Base-by-base conservation (phyloP, 2,797 vertebrate species). In the Jordanella pulchra region DNA sequence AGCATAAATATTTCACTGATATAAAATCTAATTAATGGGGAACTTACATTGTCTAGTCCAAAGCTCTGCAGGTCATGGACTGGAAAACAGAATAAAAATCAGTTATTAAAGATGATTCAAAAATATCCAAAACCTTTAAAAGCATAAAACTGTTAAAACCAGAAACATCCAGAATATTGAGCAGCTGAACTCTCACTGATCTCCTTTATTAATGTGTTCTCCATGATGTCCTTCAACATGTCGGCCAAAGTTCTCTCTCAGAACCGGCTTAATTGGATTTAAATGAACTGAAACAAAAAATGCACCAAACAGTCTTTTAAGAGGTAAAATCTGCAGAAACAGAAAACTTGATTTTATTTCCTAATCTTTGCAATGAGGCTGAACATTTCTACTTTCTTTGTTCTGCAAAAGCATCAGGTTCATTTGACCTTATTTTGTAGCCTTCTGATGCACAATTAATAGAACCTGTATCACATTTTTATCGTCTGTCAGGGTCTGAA, bases 1-100 rank as follows among this genome's bases (percentile, higher is more conserved):
- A 12, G 48, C 28, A 7, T 30, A 4, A 30, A 18, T 56, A 39
- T 56, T 2, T 28, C 15, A 17, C 15, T 28, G 17, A 6, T 7
- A 30, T 3, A 30, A 13, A 58, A 58, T 5, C 17, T 18, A 3
- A 4, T 23, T 23, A 25, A 28, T 15, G 1, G 2, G 21, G 27
- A 82, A 96, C 98, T 92, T 92, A 99, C 97, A 9, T 97, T 99
- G 90, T 99, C 97, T 15, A 99, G 94, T 84, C 98, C 98, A 3
- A 98, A 99, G 87, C 97, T 99, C 94, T 99, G 97, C 71, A 99
- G 92, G 91, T 99, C 97, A 0, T 99, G 97, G 85, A 99, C 98
- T 99, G 95, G 65, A 89, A 89, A 95, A 73, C 86, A 90, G 95
- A 71, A 70, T 30, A 81, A 30, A 67, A 55, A n/a, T n/a, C 25